Percentiles rank a stretch among this genome's conserved stretches.
phyloP scores from a whole-genome alignment of 2,888 invertebrate species.

The Tinea semifulvella region DNA sequence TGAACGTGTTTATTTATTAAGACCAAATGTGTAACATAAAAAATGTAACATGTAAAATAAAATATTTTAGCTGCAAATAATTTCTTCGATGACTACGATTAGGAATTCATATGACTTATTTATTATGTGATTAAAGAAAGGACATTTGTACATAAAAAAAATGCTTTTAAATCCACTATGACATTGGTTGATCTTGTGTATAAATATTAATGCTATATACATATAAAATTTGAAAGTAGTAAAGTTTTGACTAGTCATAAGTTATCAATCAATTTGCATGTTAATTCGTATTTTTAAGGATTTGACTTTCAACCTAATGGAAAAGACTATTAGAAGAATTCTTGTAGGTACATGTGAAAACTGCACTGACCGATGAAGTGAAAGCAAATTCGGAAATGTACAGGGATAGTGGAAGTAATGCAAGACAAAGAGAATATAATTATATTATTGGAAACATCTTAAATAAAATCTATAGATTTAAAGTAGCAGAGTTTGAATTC shows the following conservation, averaged over 20 bases:
- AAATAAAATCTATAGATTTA: background rate
- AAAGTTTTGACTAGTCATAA: slow-evolving; percentile 64
- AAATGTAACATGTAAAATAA: slow-evolving; percentile 6
- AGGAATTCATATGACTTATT: background rate
- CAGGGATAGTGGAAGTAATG: slow-evolving; percentile 50
- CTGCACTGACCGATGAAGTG: slow-evolving; percentile 16
- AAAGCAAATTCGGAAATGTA: slow-evolving; percentile 64
- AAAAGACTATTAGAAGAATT: slow-evolving; percentile 8
- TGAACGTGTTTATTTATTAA: slow-evolving; percentile 14
- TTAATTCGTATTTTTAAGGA: slow-evolving; percentile 32
- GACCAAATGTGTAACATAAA: slow-evolving; percentile 14
- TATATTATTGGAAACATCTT: background rate
- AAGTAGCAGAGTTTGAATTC: background rate
- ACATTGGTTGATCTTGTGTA: background rate
- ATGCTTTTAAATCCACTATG: background rate
- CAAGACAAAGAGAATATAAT: slow-evolving; percentile 21
- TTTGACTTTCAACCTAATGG: background rate
- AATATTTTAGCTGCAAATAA: background rate
- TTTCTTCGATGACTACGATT: background rate
- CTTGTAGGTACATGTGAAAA: slow-evolving; percentile 17
- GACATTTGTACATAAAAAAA: background rate
- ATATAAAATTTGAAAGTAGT: slow-evolving; percentile 42
- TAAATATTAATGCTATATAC: slow-evolving; percentile 18
- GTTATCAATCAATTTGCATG: slow-evolving; percentile 51
- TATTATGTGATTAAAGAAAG: slow-evolving; percentile 2